phyloP scores from a whole-genome alignment of 2,888 invertebrate genomes.

The Hyppa rectilinea region DNA sequence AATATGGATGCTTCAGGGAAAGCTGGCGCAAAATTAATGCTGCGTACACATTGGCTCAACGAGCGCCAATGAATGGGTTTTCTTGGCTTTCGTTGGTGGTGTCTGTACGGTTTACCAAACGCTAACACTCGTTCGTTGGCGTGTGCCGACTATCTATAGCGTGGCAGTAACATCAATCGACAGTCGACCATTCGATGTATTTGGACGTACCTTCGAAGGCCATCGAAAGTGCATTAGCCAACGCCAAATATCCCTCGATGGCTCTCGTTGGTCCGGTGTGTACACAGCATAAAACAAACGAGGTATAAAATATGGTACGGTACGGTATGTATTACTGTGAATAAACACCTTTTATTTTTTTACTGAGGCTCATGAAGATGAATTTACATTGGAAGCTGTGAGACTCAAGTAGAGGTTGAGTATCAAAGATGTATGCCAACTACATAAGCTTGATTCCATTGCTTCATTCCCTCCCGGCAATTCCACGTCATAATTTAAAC shows the following conservation, averaged over 20 bases:
- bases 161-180: neutral
- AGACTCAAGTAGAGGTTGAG: slow-evolving; percentile 8
- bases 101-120: neutral
- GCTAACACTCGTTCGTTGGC: neutral
- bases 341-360: too few species aligned
- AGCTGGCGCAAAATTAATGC: slow-evolving; percentile 16
- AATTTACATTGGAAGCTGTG: slow-evolving; percentile 61
- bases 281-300: slow-evolving; percentile 26
- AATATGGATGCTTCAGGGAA: slow-evolving; percentile 53
- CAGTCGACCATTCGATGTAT: neutral
- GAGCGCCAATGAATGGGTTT: neutral
- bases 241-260: neutral
- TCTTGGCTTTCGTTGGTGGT: neutral
- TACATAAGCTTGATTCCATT: slow-evolving; percentile 30
- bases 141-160: neutral
- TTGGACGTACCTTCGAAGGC: neutral
- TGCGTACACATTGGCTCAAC: neutral
- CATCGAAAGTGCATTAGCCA: neutral
- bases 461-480: too few species aligned
- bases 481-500: too few species aligned
- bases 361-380: slow-evolving; percentile 38
- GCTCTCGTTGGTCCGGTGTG: neutral
- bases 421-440: slow-evolving; percentile 36
- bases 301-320: too few species aligned
- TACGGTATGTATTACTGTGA: too few species aligned